These are phyloP conservation scores for Mimachlamys varia DNA, from an alignment of 2,888 invertebrate species.

Conservation along the genomic window DNA sequence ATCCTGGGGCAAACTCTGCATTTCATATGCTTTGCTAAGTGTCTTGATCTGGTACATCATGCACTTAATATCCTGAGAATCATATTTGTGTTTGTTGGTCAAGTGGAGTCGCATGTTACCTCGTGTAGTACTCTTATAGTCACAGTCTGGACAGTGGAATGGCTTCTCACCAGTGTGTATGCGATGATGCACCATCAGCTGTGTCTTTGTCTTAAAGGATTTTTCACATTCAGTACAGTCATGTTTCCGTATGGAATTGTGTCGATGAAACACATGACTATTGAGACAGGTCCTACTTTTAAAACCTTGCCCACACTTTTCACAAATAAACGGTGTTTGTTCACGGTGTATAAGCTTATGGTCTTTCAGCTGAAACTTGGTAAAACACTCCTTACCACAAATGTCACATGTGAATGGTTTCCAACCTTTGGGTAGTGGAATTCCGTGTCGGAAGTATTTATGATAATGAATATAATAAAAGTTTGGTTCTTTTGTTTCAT, in stretches of 20 bases:
- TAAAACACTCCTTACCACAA: constrained; percentile 74
- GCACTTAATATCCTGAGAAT: constrained; percentile 56
- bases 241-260: constrained; percentile 66
- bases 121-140: constrained; percentile 71
- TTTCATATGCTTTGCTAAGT: constrained; percentile 22
- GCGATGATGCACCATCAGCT: constrained; percentile 70
- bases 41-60: constrained; percentile 58
- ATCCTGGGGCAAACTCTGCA: background rate
- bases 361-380: constrained; percentile 72
- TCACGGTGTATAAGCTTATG: constrained; percentile 71
- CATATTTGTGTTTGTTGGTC: constrained; percentile 64
- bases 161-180: constrained; percentile 75
- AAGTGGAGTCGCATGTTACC: constrained; percentile 75
- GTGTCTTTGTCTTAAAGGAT: constrained; percentile 72
- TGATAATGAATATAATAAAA: constrained; percentile 75
- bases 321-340: constrained; percentile 71
- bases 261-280: constrained; percentile 74
- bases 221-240: constrained; percentile 69
- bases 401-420: constrained; percentile 71
- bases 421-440: constrained; percentile 73
- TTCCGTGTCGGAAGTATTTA: constrained; percentile 73
- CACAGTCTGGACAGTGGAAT: constrained; percentile 70
- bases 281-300: constrained; percentile 70
- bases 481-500: constrained; percentile 68
- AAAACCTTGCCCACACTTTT: constrained; percentile 72